Percentiles rank a stretch among this genome's conserved stretches.
Conservation (phyloP, 2,113 vertebrate species). For the Ameiurus melas region DNA sequence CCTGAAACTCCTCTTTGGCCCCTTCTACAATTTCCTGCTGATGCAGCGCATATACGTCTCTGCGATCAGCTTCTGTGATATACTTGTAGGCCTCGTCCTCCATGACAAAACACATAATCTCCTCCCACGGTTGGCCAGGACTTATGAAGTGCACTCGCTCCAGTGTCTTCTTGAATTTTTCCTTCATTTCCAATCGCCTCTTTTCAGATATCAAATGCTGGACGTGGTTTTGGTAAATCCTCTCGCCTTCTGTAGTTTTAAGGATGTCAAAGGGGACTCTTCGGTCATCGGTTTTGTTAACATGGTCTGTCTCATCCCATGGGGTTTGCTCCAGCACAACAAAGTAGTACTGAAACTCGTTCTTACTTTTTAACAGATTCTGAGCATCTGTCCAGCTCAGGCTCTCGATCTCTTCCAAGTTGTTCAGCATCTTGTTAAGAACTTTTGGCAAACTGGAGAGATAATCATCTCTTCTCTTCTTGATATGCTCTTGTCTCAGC, state of each 20-base stretch:
- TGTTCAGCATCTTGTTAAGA: slow-evolving; percentile 89
- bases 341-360: slow-evolving; percentile 93
- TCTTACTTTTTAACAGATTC: slow-evolving; percentile 84
- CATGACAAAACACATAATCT: slow-evolving; percentile 96
- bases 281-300: slow-evolving; percentile 91
- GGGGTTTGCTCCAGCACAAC: slow-evolving; percentile 91
- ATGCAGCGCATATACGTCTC: slow-evolving; percentile 93
- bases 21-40: slow-evolving; percentile 98
- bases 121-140: slow-evolving; percentile 94
- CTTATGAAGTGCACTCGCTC: slow-evolving; percentile 96
- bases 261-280: slow-evolving; percentile 97
- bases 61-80: slow-evolving; percentile 90
- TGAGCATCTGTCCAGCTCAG: slow-evolving; percentile 91
- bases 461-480: slow-evolving; percentile 91
- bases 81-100: slow-evolving; percentile 97
- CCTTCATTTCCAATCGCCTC: slow-evolving; percentile 94
- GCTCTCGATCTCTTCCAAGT: slow-evolving; percentile 90
- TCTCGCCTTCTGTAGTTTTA: slow-evolving; percentile 85
- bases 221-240: slow-evolving; percentile 92
- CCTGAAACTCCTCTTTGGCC: slow-evolving; percentile 99
- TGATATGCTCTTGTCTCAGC: slow-evolving; percentile 96
- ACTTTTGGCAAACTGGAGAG: slow-evolving; percentile 92
- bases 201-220: slow-evolving; percentile 94
- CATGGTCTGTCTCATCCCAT: slow-evolving; percentile 95
- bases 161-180: slow-evolving; percentile 95